Conservation (phyloP, 2,888 invertebrate genomes). For the Cryptus viduatorius region DNA sequence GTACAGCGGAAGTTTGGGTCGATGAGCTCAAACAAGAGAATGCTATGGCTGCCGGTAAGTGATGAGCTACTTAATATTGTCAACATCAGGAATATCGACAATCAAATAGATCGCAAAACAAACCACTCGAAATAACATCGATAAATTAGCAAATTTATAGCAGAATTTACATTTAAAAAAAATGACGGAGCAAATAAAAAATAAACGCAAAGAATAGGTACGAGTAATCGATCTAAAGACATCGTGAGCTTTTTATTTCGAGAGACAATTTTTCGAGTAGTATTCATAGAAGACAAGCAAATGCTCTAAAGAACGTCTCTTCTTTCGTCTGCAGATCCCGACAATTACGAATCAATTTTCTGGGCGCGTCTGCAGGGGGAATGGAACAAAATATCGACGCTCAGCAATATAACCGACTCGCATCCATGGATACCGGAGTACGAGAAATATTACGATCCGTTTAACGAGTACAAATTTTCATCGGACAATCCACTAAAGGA, state of each 20-base stretch:
- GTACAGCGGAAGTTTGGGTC: slow-evolving; percentile 81
- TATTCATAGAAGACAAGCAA: background rate
- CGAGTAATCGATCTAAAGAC: no score
- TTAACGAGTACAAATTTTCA: slow-evolving; percentile 92
- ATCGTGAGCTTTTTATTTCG: background rate
- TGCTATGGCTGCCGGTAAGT: slow-evolving; percentile 74
- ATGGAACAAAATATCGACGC: slow-evolving; percentile 91
- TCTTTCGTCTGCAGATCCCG: slow-evolving; percentile 80
- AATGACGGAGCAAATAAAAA: background rate
- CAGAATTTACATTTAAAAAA: no score
- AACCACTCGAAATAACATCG: no score
- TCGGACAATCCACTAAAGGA: slow-evolving; percentile 95
- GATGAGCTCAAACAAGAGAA: slow-evolving; percentile 80
- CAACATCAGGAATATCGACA: no score
- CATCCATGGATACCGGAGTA: slow-evolving; percentile 91
- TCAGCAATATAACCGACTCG: slow-evolving; percentile 85
- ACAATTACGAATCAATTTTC: slow-evolving; percentile 88
- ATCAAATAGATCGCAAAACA: no score
- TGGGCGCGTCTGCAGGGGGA: slow-evolving; percentile 90
- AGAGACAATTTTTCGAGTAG: background rate
- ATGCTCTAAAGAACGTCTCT: background rate
- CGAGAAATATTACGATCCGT: slow-evolving; percentile 88
- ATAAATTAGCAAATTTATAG: no score
- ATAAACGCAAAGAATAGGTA: background rate
- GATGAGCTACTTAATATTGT: no score